Conservation (phyloP, 1,140 invertebrate genomes). For the Andrena cerasifolii region DNA sequence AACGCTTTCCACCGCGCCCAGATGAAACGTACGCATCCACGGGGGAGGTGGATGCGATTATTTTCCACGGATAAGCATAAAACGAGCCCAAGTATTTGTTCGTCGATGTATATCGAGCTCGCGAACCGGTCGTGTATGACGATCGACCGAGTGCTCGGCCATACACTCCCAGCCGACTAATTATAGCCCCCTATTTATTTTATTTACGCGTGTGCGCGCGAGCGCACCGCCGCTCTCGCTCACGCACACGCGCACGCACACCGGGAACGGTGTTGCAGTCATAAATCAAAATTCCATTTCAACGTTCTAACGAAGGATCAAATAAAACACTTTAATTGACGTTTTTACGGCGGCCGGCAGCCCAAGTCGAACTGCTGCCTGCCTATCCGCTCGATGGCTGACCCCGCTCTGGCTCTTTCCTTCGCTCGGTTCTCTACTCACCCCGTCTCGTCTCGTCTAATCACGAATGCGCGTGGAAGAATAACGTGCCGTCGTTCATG, state of each 20-base stretch:
- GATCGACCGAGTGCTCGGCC: constrained; percentile 54
- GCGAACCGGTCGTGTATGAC: constrained; percentile 63
- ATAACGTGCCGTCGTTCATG: too few relatives aligned
- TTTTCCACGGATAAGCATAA: constrained; percentile 49
- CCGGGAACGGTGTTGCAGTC: constrained; percentile 58
- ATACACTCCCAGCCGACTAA: constrained; percentile 70
- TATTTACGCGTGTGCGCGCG: constrained; percentile 76
- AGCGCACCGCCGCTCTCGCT: constrained; percentile 59
- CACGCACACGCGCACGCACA: constrained; percentile 53
- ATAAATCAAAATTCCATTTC: constrained; percentile 84
- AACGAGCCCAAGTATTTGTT: constrained; percentile 51
- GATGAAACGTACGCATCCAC: background rate
- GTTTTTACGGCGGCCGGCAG: constrained; percentile 82
- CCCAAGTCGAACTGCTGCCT: constrained; percentile 78
- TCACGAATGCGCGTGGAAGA: constrained; percentile 45
- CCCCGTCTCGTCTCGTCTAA: background rate
- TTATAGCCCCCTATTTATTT: constrained; percentile 82
- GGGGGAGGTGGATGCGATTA: background rate
- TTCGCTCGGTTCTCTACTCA: constrained; percentile 23
- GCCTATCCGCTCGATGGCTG: constrained; percentile 69
- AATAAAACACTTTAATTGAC: constrained; percentile 84
- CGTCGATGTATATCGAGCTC: constrained; percentile 39
- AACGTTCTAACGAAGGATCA: constrained; percentile 84
- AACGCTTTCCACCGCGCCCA: background rate
- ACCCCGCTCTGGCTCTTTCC: constrained; percentile 68